Base-by-base conservation (phyloP, 2,797 vertebrate species). In the Hephaestus fuliginosus region DNA sequence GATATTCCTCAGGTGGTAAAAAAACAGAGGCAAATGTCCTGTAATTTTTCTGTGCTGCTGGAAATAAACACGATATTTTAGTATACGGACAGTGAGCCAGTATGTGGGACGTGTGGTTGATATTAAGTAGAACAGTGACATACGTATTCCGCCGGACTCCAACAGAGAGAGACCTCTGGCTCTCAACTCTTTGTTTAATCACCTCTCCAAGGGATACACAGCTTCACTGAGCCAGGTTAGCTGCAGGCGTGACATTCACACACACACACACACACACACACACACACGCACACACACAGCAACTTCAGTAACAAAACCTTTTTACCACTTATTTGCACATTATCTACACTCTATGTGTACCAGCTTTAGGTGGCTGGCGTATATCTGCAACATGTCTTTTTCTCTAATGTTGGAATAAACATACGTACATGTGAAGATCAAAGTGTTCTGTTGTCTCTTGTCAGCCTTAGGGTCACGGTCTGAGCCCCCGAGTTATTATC, bases 161-260 rank as follows among this genome's bases (percentile, higher is more conserved):
- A 81, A 36, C 84, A 83, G 86, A 82, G 76, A 63, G 52, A 78
- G 58, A 88, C 76, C 84, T 76, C 67, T 83, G 79, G 78, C 81
- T 83, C 80, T 71, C 70, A 65, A 36, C 64, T 82, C 77, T 85
- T 80, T 92, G 80, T 92, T 89, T 91, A 91, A 92, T 91, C 87
- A 89, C 82, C 76, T 88, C 87, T 90, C 87, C 20, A 20, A 88
- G 86, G 88, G 76, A 89, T 87, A 78, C 81, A 73, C 73, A 63
- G 69, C 78, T 80, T 43, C 70, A 70, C 70, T 76, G 76, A 85
- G 84, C 77, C 87, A 86, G 78, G 84, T 72, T 85, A 46, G 84
- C 90, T 86, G 66, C 68, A 84, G 83, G 89, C 79, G 33, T 84
- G 61, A 80, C 67, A 61, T 5, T 67, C 70, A 52, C 68, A 74